These are phyloP conservation scores for Macropus fuliginosus DNA, from an alignment of 2,797 vertebrate genomes.

Conservation along the genomic window DNA sequence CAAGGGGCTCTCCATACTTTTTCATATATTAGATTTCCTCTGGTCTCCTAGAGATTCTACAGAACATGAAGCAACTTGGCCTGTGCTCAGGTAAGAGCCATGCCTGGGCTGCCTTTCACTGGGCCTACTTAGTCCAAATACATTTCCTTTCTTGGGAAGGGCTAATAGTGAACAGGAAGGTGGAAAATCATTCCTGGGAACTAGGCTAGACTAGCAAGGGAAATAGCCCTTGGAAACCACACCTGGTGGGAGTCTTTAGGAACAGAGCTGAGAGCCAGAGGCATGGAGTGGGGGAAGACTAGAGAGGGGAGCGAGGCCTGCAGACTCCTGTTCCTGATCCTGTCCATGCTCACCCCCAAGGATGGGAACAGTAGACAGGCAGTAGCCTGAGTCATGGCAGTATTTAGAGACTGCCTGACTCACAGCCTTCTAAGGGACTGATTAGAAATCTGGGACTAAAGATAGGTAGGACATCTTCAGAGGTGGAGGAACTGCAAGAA, in stretches of 20 bases:
- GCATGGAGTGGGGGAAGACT: background rate
- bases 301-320: background rate
- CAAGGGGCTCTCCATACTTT: background rate
- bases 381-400: background rate
- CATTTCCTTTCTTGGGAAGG: conserved; percentile 49
- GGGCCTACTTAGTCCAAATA: conserved; percentile 44
- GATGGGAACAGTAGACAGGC: background rate
- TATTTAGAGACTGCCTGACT: background rate
- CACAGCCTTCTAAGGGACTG: background rate
- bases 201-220: background rate
- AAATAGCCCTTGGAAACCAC: conserved; percentile 34
- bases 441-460: background rate
- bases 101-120: conserved; percentile 26
- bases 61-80: conserved; percentile 26
- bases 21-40: conserved; percentile 20
- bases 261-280: background rate
- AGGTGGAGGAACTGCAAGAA: background rate
- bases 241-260: background rate
- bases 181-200: conserved; percentile 29
- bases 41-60: background rate
- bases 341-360: background rate
- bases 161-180: conserved; percentile 7
- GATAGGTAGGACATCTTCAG: background rate
- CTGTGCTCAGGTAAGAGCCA: conserved; percentile 3
- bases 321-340: background rate